These are phyloP conservation scores for Chaenogobius annularis DNA, from an alignment of 2,113 vertebrate species.

Conservation along the genomic window DNA sequence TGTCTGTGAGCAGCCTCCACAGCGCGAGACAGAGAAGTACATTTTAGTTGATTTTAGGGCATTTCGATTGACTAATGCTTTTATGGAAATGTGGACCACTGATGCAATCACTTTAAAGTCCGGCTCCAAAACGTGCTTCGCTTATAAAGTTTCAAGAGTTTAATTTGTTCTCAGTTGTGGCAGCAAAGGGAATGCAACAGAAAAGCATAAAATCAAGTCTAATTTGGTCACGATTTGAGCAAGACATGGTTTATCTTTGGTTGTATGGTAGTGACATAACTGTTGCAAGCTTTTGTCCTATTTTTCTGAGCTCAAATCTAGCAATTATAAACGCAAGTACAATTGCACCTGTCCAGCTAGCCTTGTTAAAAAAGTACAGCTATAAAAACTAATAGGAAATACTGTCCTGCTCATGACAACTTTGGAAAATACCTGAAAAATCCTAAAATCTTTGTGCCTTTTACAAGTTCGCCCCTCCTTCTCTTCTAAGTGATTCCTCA, in stretches of 20 bases:
- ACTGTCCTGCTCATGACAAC: not conserved
- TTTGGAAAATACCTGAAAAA: not conserved
- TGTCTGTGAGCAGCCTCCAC: constrained; percentile 31
- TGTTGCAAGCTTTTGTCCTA: too few relatives aligned
- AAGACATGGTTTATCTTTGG: too few relatives aligned
- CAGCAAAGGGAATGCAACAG: too few relatives aligned
- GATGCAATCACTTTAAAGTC: not conserved
- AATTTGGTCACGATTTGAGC: not conserved
- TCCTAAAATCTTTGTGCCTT: not conserved
- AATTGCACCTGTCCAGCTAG: too few relatives aligned
- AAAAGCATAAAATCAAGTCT: constrained; percentile 6
- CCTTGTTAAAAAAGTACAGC: not conserved
- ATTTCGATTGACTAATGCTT: not conserved
- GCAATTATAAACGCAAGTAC: too few relatives aligned
- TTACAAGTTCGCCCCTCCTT: not conserved
- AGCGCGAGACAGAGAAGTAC: not conserved
- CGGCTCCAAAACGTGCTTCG: not conserved
- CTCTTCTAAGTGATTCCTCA: constrained; percentile 37
- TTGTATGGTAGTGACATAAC: too few relatives aligned
- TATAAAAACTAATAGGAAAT: not conserved
- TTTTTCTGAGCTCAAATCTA: too few relatives aligned
- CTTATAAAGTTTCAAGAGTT: not conserved
- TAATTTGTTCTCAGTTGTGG: too few relatives aligned
- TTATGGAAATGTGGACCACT: constrained; percentile 12
- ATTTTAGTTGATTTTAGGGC: constrained; percentile 3